Conservation (phyloP, 2,797 vertebrate species). For the Epinephelus coioides region DNA sequence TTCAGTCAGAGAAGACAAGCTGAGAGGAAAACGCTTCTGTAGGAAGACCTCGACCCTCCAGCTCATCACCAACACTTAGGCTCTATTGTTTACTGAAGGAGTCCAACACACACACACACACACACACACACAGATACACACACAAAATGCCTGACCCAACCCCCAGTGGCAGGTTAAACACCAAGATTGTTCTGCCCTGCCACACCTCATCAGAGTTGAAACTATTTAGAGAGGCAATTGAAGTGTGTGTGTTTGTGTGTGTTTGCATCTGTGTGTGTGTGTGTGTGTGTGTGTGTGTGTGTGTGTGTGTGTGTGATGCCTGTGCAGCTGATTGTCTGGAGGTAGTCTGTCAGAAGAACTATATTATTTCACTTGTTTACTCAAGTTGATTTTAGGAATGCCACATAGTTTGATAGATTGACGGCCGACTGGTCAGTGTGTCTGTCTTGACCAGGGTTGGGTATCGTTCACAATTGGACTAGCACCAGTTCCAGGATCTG, state of each 20-base stretch:
- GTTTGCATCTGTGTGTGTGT: constrained; percentile 19
- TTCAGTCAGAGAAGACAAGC: constrained; percentile 56
- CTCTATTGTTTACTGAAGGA: constrained; percentile 74
- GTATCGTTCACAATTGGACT: too few species aligned
- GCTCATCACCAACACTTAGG: constrained; percentile 80
- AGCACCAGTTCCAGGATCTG: too few species aligned
- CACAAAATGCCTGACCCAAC: constrained; percentile 50
- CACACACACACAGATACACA: constrained; percentile 14
- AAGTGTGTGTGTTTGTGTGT: constrained; percentile 34
- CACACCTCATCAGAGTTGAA: constrained; percentile 69
- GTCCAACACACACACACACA: constrained; percentile 20
- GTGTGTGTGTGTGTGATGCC: constrained; percentile 56
- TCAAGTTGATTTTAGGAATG: constrained; percentile 25
- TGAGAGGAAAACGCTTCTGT: constrained; percentile 63
- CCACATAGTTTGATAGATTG: constrained; percentile 10
- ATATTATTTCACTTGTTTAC: constrained; percentile 33
- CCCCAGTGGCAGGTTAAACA: constrained; percentile 79
- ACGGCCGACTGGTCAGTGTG: not conserved
- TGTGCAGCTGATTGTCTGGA: constrained; percentile 46
- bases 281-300: constrained; percentile 19
- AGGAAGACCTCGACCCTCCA: constrained; percentile 62
- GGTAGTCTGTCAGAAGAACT: constrained; percentile 24
- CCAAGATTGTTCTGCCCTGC: constrained; percentile 65
- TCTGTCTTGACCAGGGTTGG: not conserved
- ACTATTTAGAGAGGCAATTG: constrained; percentile 65